These are phyloP conservation scores for Plusia festucae DNA, from an alignment of 2,888 invertebrate genomes.

Conservation along the genomic window DNA sequence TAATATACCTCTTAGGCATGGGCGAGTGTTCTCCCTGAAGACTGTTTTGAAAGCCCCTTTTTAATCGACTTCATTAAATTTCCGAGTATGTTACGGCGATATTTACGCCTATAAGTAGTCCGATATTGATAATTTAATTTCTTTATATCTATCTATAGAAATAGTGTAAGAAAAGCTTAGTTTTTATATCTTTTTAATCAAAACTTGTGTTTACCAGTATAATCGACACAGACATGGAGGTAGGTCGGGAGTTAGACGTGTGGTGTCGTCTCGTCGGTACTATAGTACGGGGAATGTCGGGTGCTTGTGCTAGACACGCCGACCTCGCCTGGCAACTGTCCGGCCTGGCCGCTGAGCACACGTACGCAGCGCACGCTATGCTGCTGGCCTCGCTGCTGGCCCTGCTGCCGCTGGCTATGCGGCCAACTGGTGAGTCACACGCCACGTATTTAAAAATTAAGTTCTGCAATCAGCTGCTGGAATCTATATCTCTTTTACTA, in stretches of 20 bases:
- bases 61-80: too few relatives aligned
- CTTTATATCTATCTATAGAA: too few relatives aligned
- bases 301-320: conserved; percentile 77
- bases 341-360: conserved; percentile 74
- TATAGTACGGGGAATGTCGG: conserved; percentile 76
- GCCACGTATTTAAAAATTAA: too few relatives aligned
- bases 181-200: neutral
- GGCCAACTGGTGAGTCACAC: conserved; percentile 57
- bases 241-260: conserved; percentile 81
- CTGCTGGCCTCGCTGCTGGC: conserved; percentile 65
- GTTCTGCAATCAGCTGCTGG: too few relatives aligned
- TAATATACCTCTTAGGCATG: too few relatives aligned
- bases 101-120: too few relatives aligned
- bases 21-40: too few relatives aligned
- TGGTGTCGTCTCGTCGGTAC: conserved; percentile 84
- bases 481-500: too few relatives aligned
- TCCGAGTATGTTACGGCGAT: too few relatives aligned
- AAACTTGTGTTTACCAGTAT: conserved; percentile 81
- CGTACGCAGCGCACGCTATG: conserved; percentile 68
- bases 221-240: conserved; percentile 92
- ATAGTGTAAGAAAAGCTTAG: too few relatives aligned
- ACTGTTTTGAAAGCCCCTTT: too few relatives aligned
- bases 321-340: conserved; percentile 75
- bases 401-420: conserved; percentile 48
- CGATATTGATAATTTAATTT: too few relatives aligned